Base-by-base conservation (phyloP, 2,888 invertebrate genomes). In the Dasysyrphus albostriatus region DNA sequence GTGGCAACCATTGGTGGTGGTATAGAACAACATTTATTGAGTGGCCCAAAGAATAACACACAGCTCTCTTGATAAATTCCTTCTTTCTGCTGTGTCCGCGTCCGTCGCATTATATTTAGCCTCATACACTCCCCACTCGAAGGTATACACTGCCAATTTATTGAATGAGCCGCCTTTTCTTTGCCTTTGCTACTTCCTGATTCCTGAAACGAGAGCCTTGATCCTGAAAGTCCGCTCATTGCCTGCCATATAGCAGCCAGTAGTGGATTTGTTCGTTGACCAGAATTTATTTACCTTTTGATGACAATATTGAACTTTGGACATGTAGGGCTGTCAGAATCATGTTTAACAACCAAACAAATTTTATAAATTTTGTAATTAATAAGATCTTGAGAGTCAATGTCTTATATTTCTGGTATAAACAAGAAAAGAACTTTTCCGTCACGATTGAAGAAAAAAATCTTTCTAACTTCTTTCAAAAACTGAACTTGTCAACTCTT, bases 81-180 rank as follows among this genome's bases (percentile, higher is more conserved):
- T 14, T 2, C 47, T 16, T 6, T 24, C 16, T 32, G 16, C 39
- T 24, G 16, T 10, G 7, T 6, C 8, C 12, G 10, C 47, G 44
- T 44, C 63, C 10, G 32, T 39, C 63, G n/a, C 63, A 63, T 44
- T 63, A 47, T 44, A 6, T 16, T n/a, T 5, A 44, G 24, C 24
- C 14, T 6, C 14, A 29, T 63, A 44, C 12, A 56, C 69, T 32
- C 29, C 29, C 32, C 4, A 3, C 29, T 29, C 8, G 29, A n/a
- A 29, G 14, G n/a, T 54, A n/a, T n/a, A 54, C 29, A 29, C 81
- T 87, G 82, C 63, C 78, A 82, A 87, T 78, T 78, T 82, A 83
- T 87, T 87, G 74, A 82, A 78, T 87, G 72, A 70, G 74, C 51
- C 47, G 58, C 29, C 69, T 78, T 77, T 51, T 49, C 63, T 74